Base-by-base conservation (phyloP, 1,140 invertebrate species). In the Prorops nasuta region DNA sequence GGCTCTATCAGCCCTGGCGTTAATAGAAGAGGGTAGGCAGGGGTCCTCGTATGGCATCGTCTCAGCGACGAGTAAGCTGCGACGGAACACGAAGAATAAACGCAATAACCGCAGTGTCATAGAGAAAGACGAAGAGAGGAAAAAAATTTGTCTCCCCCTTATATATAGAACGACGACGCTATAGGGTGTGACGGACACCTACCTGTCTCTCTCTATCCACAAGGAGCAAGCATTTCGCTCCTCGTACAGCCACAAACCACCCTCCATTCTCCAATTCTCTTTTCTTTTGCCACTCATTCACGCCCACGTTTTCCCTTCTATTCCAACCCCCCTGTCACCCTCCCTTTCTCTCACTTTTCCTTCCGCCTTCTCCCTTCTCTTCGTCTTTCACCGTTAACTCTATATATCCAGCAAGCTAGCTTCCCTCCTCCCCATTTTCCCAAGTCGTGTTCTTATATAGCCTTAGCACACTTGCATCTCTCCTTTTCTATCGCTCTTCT, bases 11-110 rank as follows among this genome's bases (percentile, higher is more conserved):
- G n/a, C n/a, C n/a, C n/a, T n/a, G n/a, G n/a, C n/a, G n/a, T n/a
- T n/a, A n/a, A n/a, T n/a, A n/a, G n/a, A n/a, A n/a, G n/a, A n/a
- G n/a, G n/a, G n/a, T n/a, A n/a, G n/a, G n/a, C n/a, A n/a, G n/a
- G n/a, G n/a, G n/a, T n/a, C n/a, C n/a, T n/a, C n/a, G n/a, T n/a
- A n/a, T n/a, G n/a, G n/a, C n/a, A n/a, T n/a, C n/a, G n/a, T n/a
- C n/a, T n/a, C n/a, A n/a, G n/a, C 32, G 31, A 22, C 24, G 24
- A 6, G 24, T 10, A 10, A 55, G 52, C 49, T 51, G 28, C 24
- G 53, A 48, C 24, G 10, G 50, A 57, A 54, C 44, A 46, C 21
- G 58, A 54, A 54, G 54, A 55, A 61, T 57, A 61, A 61, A 55
- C 50, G 51, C 50, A 62, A 58, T 62, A 58, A 58, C 58, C 56